Evolutionary conservation across 2,797 vertebrate species (phyloP), one percentile per base, ranked within the genome.

Genomic region (Gymnopithys bicolor): DNA sequence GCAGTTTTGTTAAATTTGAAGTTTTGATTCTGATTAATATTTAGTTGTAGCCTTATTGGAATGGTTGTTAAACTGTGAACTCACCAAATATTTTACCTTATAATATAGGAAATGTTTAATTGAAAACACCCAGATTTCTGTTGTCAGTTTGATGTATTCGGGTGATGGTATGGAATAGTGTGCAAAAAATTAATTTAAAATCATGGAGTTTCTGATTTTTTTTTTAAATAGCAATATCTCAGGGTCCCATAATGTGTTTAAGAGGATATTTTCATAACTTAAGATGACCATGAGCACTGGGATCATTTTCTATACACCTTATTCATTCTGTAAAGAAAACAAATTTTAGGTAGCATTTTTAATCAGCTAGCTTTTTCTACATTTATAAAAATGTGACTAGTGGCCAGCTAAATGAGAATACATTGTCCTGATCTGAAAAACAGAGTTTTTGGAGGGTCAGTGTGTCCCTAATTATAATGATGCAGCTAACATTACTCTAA

Each of bases 1-100:
- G 94, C 89, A 86, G 78, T 97, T 96, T 96, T 98, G 93, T 95
- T 98, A 98, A 96, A 98, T 97, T 98, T 98, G 88, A 90, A 95
- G 92, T 92, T 97, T 96, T 98, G 90, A 97, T 84, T 94, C 76
- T 93, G 96, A 97, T 97, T 96, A 93, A 90, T 98, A 97, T 98
- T 97, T 97, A 93, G 93, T 97, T 97, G 96, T 95, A 94, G 95
- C 94, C 90, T 97, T 94, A 95, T 80, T 46, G 86, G 75, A 87
- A 84, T 48, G 56, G 10, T 14, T 91, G 43, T 14, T 49, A 87
- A 93, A 87, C 33, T 27, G 45, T n/a, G 10, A 77, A 63, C 16
- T 94, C 48, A 27, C 22, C 46, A 56, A 77, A 23, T 85, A 76
- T 71, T 95, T 95, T 81, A 30, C 10, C 46, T 82, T 84, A 48